Conservation (phyloP, 2,888 invertebrate species). For the Drosophila imparisetae region DNA sequence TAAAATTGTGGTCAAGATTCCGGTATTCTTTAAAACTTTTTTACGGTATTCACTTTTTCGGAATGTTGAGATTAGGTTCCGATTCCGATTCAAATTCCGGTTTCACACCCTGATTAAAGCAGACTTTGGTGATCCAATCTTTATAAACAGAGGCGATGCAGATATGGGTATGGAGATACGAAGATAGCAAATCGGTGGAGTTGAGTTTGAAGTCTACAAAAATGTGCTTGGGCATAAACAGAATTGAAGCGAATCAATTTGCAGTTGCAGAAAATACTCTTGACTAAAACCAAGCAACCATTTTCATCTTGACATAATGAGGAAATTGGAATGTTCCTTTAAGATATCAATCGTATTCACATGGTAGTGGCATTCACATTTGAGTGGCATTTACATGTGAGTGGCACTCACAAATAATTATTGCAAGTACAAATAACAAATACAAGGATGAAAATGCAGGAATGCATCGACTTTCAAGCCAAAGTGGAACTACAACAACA, state of each 20-base stretch:
- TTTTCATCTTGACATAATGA: not conserved
- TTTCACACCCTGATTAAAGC: not conserved
- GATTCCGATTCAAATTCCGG: not conserved
- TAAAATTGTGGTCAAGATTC: not conserved
- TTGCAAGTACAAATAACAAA: not conserved
- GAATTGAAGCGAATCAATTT: not conserved
- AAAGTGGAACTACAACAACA: not conserved
- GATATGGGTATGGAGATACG: not conserved
- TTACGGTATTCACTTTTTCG: not conserved
- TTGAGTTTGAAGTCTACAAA: not conserved
- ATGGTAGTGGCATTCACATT: not conserved
- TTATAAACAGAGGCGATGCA: not conserved
- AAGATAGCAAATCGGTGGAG: not conserved
- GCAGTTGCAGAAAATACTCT: not conserved
- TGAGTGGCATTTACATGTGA: not conserved
- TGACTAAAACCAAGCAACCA: not conserved
- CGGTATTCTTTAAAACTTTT: not conserved
- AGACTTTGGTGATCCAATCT: slow-evolving; percentile 15
- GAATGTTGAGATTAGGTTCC: not conserved
- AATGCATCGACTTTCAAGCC: not conserved
- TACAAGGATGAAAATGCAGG: not conserved
- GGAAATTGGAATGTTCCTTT: not conserved
- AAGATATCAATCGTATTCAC: not conserved
- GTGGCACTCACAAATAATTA: not conserved
- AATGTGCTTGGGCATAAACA: not conserved